Evolutionary conservation across 2,797 vertebrate genomes (phyloP).

Genomic region (Crocodylus rhombifer): DNA sequence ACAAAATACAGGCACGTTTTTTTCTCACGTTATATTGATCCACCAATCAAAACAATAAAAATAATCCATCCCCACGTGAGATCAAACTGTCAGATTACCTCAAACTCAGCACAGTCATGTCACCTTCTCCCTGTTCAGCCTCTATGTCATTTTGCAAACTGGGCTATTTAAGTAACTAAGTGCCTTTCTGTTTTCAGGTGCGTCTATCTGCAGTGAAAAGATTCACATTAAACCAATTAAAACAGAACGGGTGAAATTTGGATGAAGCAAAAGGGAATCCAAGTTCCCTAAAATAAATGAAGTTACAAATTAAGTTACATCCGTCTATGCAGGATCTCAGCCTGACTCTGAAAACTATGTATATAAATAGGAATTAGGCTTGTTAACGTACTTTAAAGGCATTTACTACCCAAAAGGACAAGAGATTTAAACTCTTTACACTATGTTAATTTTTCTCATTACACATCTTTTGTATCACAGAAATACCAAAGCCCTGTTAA

Average conservation of each 20-base stretch:
- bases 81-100: slow-evolving; percentile 68
- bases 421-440: slow-evolving; percentile 23
- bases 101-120: slow-evolving; percentile 65
- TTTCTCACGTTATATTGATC: slow-evolving; percentile 57
- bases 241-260: slow-evolving; percentile 20
- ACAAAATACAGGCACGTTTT: slow-evolving; percentile 12
- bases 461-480: neutral
- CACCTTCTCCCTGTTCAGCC: slow-evolving; percentile 61
- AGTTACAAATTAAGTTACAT: neutral
- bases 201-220: slow-evolving; percentile 44
- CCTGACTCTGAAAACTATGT: neutral
- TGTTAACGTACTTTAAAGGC: slow-evolving; percentile 17
- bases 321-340: slow-evolving; percentile 36
- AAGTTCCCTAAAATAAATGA: neutral
- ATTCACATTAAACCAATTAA: slow-evolving; percentile 47
- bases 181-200: slow-evolving; percentile 60
- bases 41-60: neutral
- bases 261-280: neutral
- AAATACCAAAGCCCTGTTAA: slow-evolving; percentile 23
- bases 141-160: slow-evolving; percentile 71
- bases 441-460: neutral
- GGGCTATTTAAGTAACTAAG: slow-evolving; percentile 63
- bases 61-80: slow-evolving; percentile 48
- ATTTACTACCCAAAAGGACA: slow-evolving; percentile 28
- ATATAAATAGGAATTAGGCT: neutral